Evolutionary conservation across 1,140 invertebrate genomes (phyloP).

Genomic region (Caenorhabditis inopinata): DNA sequence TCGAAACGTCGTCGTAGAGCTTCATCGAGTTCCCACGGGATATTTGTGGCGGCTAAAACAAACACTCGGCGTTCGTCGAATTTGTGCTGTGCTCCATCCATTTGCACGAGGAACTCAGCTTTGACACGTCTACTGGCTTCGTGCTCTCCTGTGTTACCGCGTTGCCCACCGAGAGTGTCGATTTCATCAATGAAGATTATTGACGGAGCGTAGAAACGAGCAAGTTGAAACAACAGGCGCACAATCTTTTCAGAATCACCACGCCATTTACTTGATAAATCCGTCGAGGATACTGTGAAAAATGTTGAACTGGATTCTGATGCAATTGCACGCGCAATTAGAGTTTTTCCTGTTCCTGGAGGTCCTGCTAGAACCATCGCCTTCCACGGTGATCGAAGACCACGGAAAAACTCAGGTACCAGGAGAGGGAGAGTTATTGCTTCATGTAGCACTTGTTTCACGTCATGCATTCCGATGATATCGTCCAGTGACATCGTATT

Average conservation of each 20-base stretch:
- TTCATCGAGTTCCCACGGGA: slow-evolving; percentile 99
- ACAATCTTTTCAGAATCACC: slow-evolving; percentile 99
- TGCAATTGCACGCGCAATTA: slow-evolving; percentile 97
- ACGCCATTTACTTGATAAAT: slow-evolving; percentile 93
- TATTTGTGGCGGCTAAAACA: slow-evolving; percentile 98
- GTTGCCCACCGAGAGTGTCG: slow-evolving; percentile 90
- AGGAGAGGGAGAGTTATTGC: slow-evolving; percentile 95
- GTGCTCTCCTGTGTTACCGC: slow-evolving; percentile 94
- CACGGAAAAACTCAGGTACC: slow-evolving; percentile 91
- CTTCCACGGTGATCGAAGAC: slow-evolving; percentile 64
- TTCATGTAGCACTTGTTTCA: slow-evolving; percentile 90
- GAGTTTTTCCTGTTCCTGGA: slow-evolving; percentile 96
- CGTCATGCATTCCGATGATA: slow-evolving; percentile 91
- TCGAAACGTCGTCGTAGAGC: slow-evolving; percentile 89
- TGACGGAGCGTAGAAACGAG: slow-evolving; percentile 94
- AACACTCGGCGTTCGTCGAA: slow-evolving; percentile 75
- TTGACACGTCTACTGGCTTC: slow-evolving; percentile 92
- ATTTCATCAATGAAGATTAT: slow-evolving; percentile 99
- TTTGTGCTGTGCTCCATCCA: slow-evolving; percentile 77
- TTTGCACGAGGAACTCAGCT: slow-evolving; percentile 95
- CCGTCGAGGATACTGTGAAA: slow-evolving; percentile 96
- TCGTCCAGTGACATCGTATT: slow-evolving; percentile 80
- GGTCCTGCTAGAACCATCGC: slow-evolving; percentile 75
- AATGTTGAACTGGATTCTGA: slow-evolving; percentile 99
- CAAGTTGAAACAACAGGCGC: slow-evolving; percentile 95